Evolutionary conservation across 2,888 invertebrate genomes (phyloP), one percentile per base, ranked within the genome.

Genomic region (Graphium colonna): DNA sequence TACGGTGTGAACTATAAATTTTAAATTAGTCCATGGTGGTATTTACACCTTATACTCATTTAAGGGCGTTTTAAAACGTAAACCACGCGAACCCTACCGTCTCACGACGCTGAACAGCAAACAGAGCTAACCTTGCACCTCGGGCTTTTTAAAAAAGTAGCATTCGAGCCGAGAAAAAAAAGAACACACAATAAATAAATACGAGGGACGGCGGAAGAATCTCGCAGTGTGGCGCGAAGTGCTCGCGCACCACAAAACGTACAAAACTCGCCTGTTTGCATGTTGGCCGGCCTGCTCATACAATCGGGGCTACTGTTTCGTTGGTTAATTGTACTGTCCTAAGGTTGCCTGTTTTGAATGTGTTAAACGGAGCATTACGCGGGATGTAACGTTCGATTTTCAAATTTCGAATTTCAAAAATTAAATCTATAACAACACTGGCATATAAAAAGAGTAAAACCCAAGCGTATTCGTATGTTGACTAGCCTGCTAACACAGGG

Each of bases 261-360:
- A 55, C 52, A 36, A 40, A 28, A 42, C 38, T 12, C 49, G 63
- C 61, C 55, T 53, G 63, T 54, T 55, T 55, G 58, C 52, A 65
- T 71, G 69, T 67, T 68, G 73, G 68, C 18, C n/a, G 44, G 52
- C 52, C n/a, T n/a, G 46, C 41, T 45, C 49, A 50, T 50, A 53
- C 71, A 62, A 63, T 60, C 55, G n/a, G n/a, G 58, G 67, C 75
- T 75, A 72, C 75, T 69, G 75, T 72, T 45, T 59, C 51, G 36
- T 33, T 28, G 42, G 8, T 50, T 51, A 31, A 49, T 54, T 55
- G 59, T n/a, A n/a, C n/a, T n/a, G 56, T 36, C 21, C 40, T 18
- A 40, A 50, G 40, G 28, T 26, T 44, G 26, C 26, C 18, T 28
- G 31, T 18, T 38, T 44, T n/a, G n/a, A n/a, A n/a, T 21, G 15